These are phyloP conservation scores for Planiliza haematocheilus DNA, from an alignment of 2,113 vertebrate species.

Conservation along the genomic window DNA sequence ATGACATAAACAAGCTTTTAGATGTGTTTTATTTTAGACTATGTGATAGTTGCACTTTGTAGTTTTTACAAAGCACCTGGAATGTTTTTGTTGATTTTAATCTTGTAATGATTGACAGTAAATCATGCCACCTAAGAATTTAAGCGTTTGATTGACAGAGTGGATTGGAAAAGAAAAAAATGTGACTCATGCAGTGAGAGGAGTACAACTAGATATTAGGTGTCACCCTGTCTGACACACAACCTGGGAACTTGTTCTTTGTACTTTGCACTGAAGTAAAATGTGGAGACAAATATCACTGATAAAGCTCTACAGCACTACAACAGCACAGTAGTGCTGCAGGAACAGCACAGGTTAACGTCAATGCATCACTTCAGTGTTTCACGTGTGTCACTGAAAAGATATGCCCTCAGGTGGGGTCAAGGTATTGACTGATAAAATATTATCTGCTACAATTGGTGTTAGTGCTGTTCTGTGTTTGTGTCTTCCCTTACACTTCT, in stretches of 20 bases:
- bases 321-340: conserved; percentile 23
- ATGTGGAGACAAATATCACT: conserved; percentile 56
- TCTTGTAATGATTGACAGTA: conserved; percentile 27
- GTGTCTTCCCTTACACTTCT: conserved; percentile 42
- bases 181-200: conserved; percentile 12
- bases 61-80: conserved; percentile 41
- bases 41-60: conserved; percentile 49
- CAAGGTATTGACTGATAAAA: conserved; percentile 30
- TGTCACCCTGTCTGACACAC: conserved; percentile 18
- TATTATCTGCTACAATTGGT: conserved; percentile 38
- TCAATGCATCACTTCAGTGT: conserved; percentile 23
- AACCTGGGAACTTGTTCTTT: conserved; percentile 40
- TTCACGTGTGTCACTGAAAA: conserved; percentile 15
- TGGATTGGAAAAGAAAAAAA: conserved; percentile 3
- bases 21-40: conserved; percentile 22
- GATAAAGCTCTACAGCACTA: conserved; percentile 18
- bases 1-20: conserved; percentile 27
- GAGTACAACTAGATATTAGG: conserved; percentile 5
- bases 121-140: conserved; percentile 41
- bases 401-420: neutral
- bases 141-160: conserved; percentile 30
- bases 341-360: conserved; percentile 30
- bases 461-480: conserved; percentile 50
- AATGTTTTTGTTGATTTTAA: conserved; percentile 42
- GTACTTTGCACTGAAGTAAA: conserved; percentile 57